Percentiles rank a stretch among this genome's conserved stretches.
These are phyloP conservation scores for Porphyrio hochstetteri DNA, from an alignment of 2,113 vertebrate genomes.

Conservation along the genomic window DNA sequence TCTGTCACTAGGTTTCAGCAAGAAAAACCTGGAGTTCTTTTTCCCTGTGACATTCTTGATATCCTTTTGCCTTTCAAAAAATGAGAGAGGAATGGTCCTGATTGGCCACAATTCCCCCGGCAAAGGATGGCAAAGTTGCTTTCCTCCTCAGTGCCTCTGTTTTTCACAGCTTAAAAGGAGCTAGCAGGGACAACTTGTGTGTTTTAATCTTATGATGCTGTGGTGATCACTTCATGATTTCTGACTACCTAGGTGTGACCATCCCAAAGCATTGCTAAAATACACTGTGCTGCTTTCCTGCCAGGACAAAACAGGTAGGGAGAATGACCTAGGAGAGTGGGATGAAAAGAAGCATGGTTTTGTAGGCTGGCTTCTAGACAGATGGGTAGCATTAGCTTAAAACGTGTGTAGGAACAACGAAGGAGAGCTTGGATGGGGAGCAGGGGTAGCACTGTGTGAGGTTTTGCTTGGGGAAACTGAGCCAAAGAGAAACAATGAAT, in stretches of 20 bases:
- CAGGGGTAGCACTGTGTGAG: not conserved
- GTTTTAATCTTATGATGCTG: not conserved
- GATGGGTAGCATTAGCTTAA: not conserved
- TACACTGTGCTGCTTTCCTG: not conserved
- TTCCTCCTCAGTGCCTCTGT: not conserved
- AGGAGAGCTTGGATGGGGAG: not conserved
- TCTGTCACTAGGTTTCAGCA: not conserved
- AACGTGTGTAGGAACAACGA: not conserved
- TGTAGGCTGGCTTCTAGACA: not conserved
- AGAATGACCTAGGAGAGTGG: not conserved
- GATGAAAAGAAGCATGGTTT: not conserved
- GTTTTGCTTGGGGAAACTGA: not conserved
- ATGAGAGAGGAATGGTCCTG: not conserved
- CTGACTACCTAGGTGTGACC: not conserved
- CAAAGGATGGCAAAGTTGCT: accelerated
- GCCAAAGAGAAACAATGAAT: not conserved
- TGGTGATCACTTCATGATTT: not conserved
- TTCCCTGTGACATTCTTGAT: not conserved
- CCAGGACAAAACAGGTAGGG: not conserved
- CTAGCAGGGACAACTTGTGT: not conserved
- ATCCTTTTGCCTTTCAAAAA: not conserved
- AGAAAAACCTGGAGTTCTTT: not conserved
- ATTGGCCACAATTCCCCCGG: not conserved
- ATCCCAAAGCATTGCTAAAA: not conserved
- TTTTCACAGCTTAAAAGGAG: not conserved